Conservation (phyloP, 2,113 vertebrate species). For the Calyptommatus sinebrachiatus region DNA sequence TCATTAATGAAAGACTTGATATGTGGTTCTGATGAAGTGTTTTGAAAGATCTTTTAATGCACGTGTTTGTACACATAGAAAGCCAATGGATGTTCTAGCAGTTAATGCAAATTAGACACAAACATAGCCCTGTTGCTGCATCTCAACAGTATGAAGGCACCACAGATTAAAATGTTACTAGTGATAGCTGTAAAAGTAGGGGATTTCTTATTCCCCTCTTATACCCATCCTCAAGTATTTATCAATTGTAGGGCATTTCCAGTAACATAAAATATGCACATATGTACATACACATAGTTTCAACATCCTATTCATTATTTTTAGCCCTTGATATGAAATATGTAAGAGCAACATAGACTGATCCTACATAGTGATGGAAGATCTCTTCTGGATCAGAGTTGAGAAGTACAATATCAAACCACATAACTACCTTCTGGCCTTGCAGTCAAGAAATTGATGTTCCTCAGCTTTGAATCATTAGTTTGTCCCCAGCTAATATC, state of each 20-base stretch:
- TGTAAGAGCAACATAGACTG: neutral
- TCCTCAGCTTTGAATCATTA: too few species aligned
- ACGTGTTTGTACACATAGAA: neutral
- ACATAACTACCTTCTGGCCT: too few species aligned
- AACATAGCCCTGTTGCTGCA: too few species aligned
- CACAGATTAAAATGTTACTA: too few species aligned
- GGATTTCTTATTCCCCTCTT: neutral
- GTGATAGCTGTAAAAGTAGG: neutral
- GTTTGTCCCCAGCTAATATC: too few species aligned
- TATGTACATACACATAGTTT: neutral
- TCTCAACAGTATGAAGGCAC: too few species aligned
- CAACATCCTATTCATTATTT: too few species aligned
- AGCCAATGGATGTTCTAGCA: neutral
- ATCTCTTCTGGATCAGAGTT: too few species aligned
- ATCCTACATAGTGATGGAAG: too few species aligned
- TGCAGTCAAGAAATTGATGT: neutral
- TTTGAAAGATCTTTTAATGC: neutral
- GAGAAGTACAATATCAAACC: too few species aligned
- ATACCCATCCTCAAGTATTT: neutral
- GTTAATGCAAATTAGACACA: neutral
- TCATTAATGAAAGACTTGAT: too few species aligned
- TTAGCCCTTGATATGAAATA: too few species aligned
- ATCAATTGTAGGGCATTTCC: neutral
- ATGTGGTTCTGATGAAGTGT: neutral
- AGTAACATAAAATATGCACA: neutral